A percentile compares a stretch with the other conserved stretches of the same genome.
Evolutionary conservation across 2,888 invertebrate species (phyloP).

Genomic region (Julus scanicus): DNA sequence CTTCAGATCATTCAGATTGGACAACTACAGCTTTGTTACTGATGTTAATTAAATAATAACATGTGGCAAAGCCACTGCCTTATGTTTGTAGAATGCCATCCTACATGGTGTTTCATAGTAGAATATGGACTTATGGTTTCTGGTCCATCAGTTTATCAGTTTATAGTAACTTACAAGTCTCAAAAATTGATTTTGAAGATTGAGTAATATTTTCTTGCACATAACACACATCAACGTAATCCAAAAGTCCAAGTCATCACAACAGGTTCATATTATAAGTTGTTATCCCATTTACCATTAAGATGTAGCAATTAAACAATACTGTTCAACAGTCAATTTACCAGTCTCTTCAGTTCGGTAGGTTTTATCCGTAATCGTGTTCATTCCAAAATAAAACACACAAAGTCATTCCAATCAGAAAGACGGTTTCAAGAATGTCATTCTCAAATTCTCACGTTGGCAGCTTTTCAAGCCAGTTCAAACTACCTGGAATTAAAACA

Average conservation of each 20-base stretch:
- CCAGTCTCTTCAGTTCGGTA: too few relatives aligned
- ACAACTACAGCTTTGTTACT: not conserved
- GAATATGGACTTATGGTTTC: too few relatives aligned
- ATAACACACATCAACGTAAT: not conserved
- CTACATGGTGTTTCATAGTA: too few relatives aligned
- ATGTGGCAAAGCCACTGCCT: not conserved
- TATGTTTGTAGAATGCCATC: not conserved
- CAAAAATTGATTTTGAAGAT: not conserved
- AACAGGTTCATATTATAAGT: not conserved
- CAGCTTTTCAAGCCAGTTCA: not conserved
- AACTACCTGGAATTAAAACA: not conserved
- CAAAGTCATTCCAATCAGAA: not conserved
- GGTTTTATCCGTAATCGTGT: too few relatives aligned
- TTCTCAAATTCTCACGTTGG: not conserved
- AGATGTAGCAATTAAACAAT: not conserved
- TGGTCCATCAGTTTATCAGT: too few relatives aligned
- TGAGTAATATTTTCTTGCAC: not conserved
- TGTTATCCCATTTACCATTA: not conserved
- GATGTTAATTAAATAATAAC: not conserved
- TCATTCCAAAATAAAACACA: not conserved
- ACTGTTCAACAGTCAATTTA: too few relatives aligned
- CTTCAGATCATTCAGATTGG: not conserved
- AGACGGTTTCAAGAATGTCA: not conserved
- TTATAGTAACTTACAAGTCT: too few relatives aligned
- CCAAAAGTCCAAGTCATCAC: not conserved